Conservation (phyloP, 2,797 vertebrate species). For the Pangasius mekongensis region DNA sequence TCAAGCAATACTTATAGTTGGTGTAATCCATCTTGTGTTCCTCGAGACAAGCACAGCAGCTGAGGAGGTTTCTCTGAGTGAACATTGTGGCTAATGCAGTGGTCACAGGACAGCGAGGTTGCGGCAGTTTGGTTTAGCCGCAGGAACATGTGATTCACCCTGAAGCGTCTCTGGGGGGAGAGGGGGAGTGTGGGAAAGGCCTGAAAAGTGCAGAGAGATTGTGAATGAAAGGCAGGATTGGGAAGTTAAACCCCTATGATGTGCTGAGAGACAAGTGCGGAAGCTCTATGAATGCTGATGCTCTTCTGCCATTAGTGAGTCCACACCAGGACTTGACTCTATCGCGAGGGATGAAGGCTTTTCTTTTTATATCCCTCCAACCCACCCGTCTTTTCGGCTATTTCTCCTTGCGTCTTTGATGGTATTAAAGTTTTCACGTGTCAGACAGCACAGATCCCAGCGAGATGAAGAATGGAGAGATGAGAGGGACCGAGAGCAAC, state of each 20-base stretch:
- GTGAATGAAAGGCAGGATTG: constrained; percentile 47
- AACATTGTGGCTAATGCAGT: background rate
- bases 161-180: constrained; percentile 68
- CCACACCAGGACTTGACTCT: constrained; percentile 34
- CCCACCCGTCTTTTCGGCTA: constrained; percentile 60
- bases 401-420: constrained; percentile 76
- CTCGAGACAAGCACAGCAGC: background rate
- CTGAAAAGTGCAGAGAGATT: constrained; percentile 52
- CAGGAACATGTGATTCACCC: constrained; percentile 70
- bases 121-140: constrained; percentile 72
- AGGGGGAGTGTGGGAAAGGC: constrained; percentile 78
- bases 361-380: constrained; percentile 46
- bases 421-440: constrained; percentile 82
- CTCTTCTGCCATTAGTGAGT: constrained; percentile 37
- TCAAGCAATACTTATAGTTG: background rate
- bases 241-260: constrained; percentile 70
- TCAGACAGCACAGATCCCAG: constrained; percentile 71
- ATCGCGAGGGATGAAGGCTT: constrained; percentile 59
- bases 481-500: constrained; percentile 65
- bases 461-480: constrained; percentile 56
- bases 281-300: constrained; percentile 68
- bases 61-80: background rate
- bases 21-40: background rate
- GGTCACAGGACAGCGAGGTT: constrained; percentile 9
- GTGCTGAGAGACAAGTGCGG: constrained; percentile 65